Base-by-base conservation (phyloP, 2,888 invertebrate genomes). In the Macrosoma leucophasiata region DNA sequence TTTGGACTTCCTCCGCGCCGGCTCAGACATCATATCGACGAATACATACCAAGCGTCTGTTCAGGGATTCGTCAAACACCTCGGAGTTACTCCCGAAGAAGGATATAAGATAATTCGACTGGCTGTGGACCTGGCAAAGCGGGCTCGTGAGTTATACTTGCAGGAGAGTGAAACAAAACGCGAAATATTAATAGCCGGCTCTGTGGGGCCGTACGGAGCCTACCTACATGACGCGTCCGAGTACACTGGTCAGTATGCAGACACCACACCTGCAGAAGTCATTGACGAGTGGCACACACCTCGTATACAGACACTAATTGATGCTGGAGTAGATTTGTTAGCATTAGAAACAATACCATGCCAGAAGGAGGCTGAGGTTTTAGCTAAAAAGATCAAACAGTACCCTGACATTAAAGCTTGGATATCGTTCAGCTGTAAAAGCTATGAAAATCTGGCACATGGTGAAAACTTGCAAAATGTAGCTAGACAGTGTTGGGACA, bases 331-430 rank as follows among this genome's bases (percentile, higher is more conserved):
- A 0, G 95, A 96, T 73, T 62, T 95, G n/a, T 70, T 98, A 36
- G 96, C 95, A 8, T 82, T 97, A 48, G 97, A 98, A 69, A 98
- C 97, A 0, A 91, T 97, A 49, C 97, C 97, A 2, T 92, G 94
- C 42, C 82, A 86, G 47, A 85, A 85, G 43, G 97, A 98, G 77
- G 97, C 94, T 2, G 88, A 91, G 58, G 89, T 92, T 43, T 66
- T 97, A 10, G 85, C 94, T 1, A 87, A 91, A 37, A 78, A 95
- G 53, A 70, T 97, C 9, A 89, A 89, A 52, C 89, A 93, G 45
- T 94, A 90, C 68, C 94, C 95, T 0, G 66, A 82, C 12, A 76
- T 86, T 0, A 92, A 91, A 67, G 94, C 92, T n/a, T 97, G 96
- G 96, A 72, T 97, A 5, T 88, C 93, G 3, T 94, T 97, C 58